Base-by-base conservation (phyloP, 2,113 vertebrate genomes). In the Oryctolagus cuniculus region DNA sequence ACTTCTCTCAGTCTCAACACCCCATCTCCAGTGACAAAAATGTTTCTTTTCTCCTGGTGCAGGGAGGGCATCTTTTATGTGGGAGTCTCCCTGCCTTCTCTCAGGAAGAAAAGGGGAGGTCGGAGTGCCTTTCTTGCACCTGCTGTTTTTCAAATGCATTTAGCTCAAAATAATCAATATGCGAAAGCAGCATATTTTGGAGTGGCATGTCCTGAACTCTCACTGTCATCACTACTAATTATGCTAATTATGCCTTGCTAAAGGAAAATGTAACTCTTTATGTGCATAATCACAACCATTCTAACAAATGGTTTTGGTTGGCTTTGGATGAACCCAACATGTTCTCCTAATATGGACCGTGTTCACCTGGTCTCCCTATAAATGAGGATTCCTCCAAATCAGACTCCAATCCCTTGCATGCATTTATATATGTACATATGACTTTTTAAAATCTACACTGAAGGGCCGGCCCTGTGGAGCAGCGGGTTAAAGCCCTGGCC, bases 301-400 rank as follows among this genome's bases (percentile, higher is more conserved):
- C 70, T 82, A 69, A 58, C 58, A 91, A 87, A 78, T 55, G 17
- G 44, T 82, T 95, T 87, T 70, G 49, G 44, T 22, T 91, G 53
- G 51, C 72, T 88, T 90, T 73, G 36, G 27, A 81, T 69, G 5
- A 10, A 92, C n/a, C 25, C 70, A 82, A 13, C 84, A 80, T 94
- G 82, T 82, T 92, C 25, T 88, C 6, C 44, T 80, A 81, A 85
- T 73, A 67, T 24, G 27, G 61, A 74, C 73, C n/a, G 73, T 24
- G 27, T 75, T 87, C 15, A 75, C 73, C 34, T 73, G 44, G 6
- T 89, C 53, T 93, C 29, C 63, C 29, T 67, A 82, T 72, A 86
- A 69, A 89, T 31, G 82, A 69, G 10, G 38, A 89, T 70, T 85
- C 61, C 85, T 81, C 53, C 80, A 94, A 86, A 90, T 34, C 51